Conservation (phyloP, 1,140 invertebrate species). For the Hestina assimilis region DNA sequence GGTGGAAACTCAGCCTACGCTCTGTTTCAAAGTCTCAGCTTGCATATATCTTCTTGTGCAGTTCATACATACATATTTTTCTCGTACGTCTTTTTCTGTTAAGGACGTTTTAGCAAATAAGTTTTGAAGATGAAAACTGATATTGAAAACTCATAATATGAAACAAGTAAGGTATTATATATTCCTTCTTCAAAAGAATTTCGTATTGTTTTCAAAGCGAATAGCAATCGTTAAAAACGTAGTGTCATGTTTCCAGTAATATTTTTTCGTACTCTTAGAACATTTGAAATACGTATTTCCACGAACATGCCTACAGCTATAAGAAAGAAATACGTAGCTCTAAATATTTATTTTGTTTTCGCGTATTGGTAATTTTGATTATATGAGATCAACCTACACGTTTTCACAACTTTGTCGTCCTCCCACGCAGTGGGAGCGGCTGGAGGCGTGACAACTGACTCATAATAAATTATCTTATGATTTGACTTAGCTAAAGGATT, state of each 20-base stretch:
- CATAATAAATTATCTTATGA: constrained; percentile 1
- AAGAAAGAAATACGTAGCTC: not conserved
- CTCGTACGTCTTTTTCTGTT: too few relatives aligned
- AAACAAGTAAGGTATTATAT: too few relatives aligned
- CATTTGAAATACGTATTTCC: not conserved
- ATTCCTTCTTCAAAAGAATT: constrained; percentile 14
- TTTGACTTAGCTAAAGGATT: constrained; percentile 5
- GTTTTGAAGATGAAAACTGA: too few relatives aligned
- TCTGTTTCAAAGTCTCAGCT: constrained; percentile 28
- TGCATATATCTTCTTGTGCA: constrained; percentile 6
- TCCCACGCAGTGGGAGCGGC: constrained; percentile 1
- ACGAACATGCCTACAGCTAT: not conserved
- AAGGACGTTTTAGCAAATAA: too few relatives aligned
- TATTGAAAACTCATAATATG: too few relatives aligned
- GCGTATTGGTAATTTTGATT: not conserved
- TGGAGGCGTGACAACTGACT: constrained; percentile 16
- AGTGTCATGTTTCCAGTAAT: constrained; percentile 18
- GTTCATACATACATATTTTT: too few relatives aligned
- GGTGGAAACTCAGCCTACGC: too few relatives aligned
- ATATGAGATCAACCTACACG: not conserved
- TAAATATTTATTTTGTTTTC: not conserved
- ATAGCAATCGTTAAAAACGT: constrained; percentile 15
- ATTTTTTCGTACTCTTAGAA: constrained; percentile 1
- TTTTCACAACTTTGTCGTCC: not conserved
- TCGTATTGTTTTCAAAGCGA: constrained; percentile 26